Evolutionary conservation across 2,797 vertebrate species (phyloP), one percentile per base, ranked within the genome.

Genomic region (Fundulus diaphanus): DNA sequence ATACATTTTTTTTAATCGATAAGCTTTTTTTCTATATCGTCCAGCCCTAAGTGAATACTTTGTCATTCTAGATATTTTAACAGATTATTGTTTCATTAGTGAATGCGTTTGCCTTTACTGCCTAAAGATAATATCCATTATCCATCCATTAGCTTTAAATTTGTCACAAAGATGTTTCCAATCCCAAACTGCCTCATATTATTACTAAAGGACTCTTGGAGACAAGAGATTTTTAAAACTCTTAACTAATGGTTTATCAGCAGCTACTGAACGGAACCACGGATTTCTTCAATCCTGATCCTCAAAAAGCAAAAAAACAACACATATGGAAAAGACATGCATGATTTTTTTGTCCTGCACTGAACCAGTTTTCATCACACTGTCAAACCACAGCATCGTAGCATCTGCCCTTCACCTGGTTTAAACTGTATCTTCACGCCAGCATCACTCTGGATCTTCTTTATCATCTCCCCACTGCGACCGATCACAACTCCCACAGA

Each of bases 401-500:
- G 16, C 13, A 29, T 27, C 13, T 29, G 6, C 11, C 33, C 48
- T 57, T 78, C 68, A 98, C 98, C 98, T 93, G 97, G 97, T 89
- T 99, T 99, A 84, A 99, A 99, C 93, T 99, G 98, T 90, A 99
- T 99, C 88, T 97, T 95, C 54, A 99, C 98, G 0, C 98, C 97
- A 0, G 97, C 97, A 0, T 99, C 98, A 0, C 95, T 98, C 93
- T 99, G 98, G 80, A 99, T 99, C 87, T 99, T 99, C 88, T 99
- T 99, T 59, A 99, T 99, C 98, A 99, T 99, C 80, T 99, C 98
- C 9, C 98, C 97, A 1, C 83, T 98, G 54, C 97, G 95, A 27
- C 98, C 98, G 29, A 99, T 99, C 51, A 99, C 97, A 4, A 99
- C 97, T 0, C 97, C 98, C 0, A 99, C 98, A 5, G 97, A 98